Percentiles rank a stretch among this genome's conserved stretches.
phyloP scores from a whole-genome alignment of 2,113 vertebrate species.

The Callopanchax toddi region DNA sequence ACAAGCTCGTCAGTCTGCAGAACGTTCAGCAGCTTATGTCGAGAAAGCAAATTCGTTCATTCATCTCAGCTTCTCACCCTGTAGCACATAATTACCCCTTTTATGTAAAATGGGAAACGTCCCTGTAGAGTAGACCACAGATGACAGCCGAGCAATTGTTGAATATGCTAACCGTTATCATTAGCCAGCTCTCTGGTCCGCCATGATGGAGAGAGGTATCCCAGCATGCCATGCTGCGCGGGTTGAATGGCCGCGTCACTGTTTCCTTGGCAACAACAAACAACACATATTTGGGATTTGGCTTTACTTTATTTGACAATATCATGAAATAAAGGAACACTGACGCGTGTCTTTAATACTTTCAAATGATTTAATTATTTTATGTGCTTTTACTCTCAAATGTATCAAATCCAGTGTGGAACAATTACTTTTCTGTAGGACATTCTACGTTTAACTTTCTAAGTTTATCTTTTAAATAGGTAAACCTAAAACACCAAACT shows the following conservation, averaged over 20 bases:
- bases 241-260: constrained; percentile 64
- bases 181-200: constrained; percentile 63
- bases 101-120: background rate
- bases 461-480: too few relatives aligned
- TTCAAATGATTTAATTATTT: too few relatives aligned
- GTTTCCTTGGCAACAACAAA: constrained; percentile 63
- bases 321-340: too few relatives aligned
- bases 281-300: too few relatives aligned
- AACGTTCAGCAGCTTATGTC: constrained; percentile 8
- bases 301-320: too few relatives aligned
- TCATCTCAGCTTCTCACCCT: rapidly evolving
- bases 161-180: constrained; percentile 48
- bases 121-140: background rate
- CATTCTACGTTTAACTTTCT: too few relatives aligned
- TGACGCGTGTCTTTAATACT: too few relatives aligned
- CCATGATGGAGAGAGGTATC: constrained; percentile 70
- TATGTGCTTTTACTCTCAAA: too few relatives aligned
- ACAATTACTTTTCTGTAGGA: too few relatives aligned
- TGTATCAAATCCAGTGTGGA: too few relatives aligned
- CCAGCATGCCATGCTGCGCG: constrained; percentile 69
- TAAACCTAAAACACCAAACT: too few relatives aligned
- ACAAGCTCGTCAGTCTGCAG: constrained; percentile 16
- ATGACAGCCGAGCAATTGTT: constrained; percentile 31
- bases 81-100: constrained; percentile 26
- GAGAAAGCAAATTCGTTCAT: background rate